These are phyloP conservation scores for Monopterus albus DNA, from an alignment of 2,113 vertebrate genomes.

Conservation along the genomic window DNA sequence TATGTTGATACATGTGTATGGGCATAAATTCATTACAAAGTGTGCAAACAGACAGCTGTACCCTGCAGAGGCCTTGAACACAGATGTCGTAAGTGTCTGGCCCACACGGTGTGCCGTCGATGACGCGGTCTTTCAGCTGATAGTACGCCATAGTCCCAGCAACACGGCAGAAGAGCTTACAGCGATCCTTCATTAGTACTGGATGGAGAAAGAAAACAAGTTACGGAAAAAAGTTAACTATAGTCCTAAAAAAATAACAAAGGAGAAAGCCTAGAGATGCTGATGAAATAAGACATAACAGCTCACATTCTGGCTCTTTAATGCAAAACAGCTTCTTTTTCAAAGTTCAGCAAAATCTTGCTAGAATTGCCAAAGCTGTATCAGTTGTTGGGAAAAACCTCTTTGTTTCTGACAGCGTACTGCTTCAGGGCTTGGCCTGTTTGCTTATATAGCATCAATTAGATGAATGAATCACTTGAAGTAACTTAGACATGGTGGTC, in stretches of 20 bases:
- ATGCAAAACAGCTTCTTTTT: constrained; percentile 1
- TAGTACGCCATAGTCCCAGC: constrained; percentile 94
- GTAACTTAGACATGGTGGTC: constrained; percentile 48
- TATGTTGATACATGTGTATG: not conserved
- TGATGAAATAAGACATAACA: constrained; percentile 10
- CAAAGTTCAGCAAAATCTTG: not conserved
- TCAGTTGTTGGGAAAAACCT: constrained; percentile 22
- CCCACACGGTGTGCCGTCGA: constrained; percentile 93
- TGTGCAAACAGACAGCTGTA: constrained; percentile 63
- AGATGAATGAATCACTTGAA: constrained; percentile 57
- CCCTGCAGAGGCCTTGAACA: constrained; percentile 97
- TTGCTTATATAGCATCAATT: constrained; percentile 57
- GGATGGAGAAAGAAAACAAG: constrained; percentile 8
- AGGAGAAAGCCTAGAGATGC: not conserved
- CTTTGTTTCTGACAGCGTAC: constrained; percentile 32
- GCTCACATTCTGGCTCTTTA: constrained; percentile 24
- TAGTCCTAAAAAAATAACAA: not conserved
- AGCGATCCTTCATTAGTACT: constrained; percentile 98
- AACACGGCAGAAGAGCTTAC: constrained; percentile 97
- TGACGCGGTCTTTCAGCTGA: constrained; percentile 93
- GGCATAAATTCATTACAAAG: not conserved
- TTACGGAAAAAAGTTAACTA: constrained; percentile 1
- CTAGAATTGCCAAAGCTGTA: constrained; percentile 10
- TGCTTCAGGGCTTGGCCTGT: constrained; percentile 39
- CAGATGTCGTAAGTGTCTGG: constrained; percentile 94